These are phyloP conservation scores for Oreonectes daqikongensis DNA, from an alignment of 2,797 vertebrate genomes.

Conservation along the genomic window DNA sequence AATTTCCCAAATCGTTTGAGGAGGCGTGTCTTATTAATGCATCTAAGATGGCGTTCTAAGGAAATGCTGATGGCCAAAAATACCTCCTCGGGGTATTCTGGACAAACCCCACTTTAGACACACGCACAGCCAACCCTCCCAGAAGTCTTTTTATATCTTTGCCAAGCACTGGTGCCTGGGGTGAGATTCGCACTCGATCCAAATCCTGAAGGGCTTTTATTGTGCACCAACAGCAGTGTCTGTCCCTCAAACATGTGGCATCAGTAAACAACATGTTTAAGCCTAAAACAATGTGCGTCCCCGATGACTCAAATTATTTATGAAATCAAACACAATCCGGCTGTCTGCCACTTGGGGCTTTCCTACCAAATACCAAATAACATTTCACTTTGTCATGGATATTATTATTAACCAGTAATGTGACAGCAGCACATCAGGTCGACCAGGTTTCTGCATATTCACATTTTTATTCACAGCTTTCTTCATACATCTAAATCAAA, in stretches of 20 bases:
- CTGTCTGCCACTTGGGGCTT: slow-evolving; percentile 75
- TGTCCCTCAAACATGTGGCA: slow-evolving; percentile 80
- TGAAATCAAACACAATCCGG: slow-evolving; percentile 83
- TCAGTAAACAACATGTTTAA: slow-evolving; percentile 81
- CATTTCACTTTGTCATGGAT: slow-evolving; percentile 47
- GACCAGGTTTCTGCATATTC: background rate
- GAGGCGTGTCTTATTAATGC: slow-evolving; percentile 76
- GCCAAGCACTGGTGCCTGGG: slow-evolving; percentile 71
- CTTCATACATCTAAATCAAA: background rate
- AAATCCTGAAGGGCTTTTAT: slow-evolving; percentile 69
- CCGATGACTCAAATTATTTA: slow-evolving; percentile 83
- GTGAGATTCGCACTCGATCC: slow-evolving; percentile 65
- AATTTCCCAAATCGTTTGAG: slow-evolving; percentile 73
- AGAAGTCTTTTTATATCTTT: slow-evolving; percentile 71
- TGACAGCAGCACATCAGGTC: background rate
- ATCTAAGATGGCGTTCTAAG: slow-evolving; percentile 43
- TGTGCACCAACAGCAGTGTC: slow-evolving; percentile 76
- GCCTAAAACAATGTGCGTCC: slow-evolving; percentile 82
- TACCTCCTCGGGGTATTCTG: slow-evolving; percentile 69
- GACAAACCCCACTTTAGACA: slow-evolving; percentile 39
- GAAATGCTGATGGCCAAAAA: slow-evolving; percentile 60
- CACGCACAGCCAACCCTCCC: slow-evolving; percentile 48
- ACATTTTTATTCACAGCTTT: background rate
- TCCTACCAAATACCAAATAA: slow-evolving; percentile 66
- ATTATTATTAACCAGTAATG: slow-evolving; percentile 32